A percentile compares a stretch with the other conserved stretches of the same genome.
These are phyloP conservation scores for Artemia franciscana DNA, from an alignment of 1,140 invertebrate species.

Conservation along the genomic window DNA sequence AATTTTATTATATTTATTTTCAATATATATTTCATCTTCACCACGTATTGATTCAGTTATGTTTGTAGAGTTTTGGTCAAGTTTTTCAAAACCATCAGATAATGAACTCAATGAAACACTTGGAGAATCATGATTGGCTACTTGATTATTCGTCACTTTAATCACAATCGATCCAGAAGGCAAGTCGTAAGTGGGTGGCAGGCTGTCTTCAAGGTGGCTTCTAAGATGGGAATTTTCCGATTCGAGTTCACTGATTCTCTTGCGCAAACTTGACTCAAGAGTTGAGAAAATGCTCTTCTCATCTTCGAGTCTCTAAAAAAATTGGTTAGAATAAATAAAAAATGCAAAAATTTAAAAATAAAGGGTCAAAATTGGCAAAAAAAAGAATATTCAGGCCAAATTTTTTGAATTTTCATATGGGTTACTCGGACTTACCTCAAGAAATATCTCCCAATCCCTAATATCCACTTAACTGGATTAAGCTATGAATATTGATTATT, in stretches of 20 bases:
- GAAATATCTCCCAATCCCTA: too few species aligned
- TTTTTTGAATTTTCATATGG: too few species aligned
- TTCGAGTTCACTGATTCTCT: conserved; percentile 40
- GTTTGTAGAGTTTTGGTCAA: conserved; percentile 7
- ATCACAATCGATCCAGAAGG: neutral
- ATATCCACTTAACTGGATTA: too few species aligned
- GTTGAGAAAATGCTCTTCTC: conserved; percentile 46
- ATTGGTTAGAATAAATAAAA: too few species aligned
- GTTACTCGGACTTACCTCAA: too few species aligned
- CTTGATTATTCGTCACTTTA: neutral
- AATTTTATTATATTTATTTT: neutral
- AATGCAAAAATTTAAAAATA: too few species aligned
- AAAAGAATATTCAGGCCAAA: too few species aligned
- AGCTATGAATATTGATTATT: too few species aligned
- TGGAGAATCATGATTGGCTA: neutral
- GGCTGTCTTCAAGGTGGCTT: neutral
- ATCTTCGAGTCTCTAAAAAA: conserved; percentile 46
- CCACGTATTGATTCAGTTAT: conserved; percentile 8
- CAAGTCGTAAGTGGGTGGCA: neutral
- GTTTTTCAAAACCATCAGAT: conserved; percentile 11
- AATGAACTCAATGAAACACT: conserved; percentile 11
- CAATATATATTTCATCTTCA: conserved; percentile 4
- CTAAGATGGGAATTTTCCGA: conserved; percentile 25
- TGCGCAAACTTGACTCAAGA: conserved; percentile 49
- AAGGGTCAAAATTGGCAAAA: too few species aligned